These are phyloP conservation scores for Aegithalos caudatus DNA, from an alignment of 2,113 vertebrate species.

Conservation along the genomic window DNA sequence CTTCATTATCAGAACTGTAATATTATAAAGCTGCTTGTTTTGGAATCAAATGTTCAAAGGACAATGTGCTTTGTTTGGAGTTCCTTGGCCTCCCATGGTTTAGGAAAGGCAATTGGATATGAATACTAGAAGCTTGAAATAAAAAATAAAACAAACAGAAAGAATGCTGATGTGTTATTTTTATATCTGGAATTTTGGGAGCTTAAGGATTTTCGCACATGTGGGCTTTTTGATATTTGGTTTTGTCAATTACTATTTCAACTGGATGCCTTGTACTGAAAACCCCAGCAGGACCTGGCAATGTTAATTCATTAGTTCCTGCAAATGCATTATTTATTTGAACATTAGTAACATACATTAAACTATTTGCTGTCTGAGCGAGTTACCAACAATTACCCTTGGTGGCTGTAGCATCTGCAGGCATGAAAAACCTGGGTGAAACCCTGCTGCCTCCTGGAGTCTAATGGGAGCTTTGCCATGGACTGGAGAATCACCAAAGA, in stretches of 20 bases:
- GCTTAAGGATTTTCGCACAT: neutral
- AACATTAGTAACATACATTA: neutral
- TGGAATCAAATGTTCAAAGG: neutral
- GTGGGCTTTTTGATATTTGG: neutral
- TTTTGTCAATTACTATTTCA: neutral
- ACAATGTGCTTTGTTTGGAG: neutral
- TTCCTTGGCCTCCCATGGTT: neutral
- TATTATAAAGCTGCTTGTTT: neutral
- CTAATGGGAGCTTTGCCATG: neutral
- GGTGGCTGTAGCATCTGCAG: neutral
- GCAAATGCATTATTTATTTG: neutral
- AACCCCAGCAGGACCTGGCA: neutral
- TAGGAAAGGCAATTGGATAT: neutral
- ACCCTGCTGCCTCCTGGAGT: slow-evolving; percentile 60
- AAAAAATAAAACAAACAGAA: neutral
- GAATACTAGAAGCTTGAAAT: neutral
- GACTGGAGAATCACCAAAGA: neutral
- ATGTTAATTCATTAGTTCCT: neutral
- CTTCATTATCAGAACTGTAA: neutral
- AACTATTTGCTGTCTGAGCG: neutral
- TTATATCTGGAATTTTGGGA: neutral
- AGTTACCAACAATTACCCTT: neutral
- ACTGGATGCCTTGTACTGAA: neutral
- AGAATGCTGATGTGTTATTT: neutral
- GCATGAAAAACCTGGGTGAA: neutral